Conservation (phyloP, 2,797 vertebrate genomes). For the Cyprinodon diabolis region DNA sequence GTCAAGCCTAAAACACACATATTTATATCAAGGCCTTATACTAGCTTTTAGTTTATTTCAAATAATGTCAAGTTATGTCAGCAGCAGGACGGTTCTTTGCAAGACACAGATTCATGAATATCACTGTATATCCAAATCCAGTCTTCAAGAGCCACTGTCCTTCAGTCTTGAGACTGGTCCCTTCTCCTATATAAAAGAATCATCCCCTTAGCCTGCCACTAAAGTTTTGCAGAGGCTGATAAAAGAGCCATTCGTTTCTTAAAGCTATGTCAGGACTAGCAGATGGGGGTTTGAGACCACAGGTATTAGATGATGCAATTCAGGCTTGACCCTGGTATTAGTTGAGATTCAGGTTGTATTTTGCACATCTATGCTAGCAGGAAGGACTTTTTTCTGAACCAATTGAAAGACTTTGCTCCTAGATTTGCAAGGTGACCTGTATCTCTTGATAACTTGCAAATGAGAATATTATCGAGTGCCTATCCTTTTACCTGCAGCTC, state of each 20-base stretch:
- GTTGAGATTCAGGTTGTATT: background rate
- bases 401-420: background rate
- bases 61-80: background rate
- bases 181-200: background rate
- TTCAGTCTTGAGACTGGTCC: no score
- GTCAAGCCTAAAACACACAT: background rate
- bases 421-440: background rate
- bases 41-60: background rate
- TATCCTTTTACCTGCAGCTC: background rate
- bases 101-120: background rate
- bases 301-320: no score
- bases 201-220: no score
- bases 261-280: background rate
- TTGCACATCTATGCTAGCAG: background rate
- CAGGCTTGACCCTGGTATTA: background rate
- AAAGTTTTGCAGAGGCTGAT: no score
- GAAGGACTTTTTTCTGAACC: background rate
- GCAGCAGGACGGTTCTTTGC: background rate
- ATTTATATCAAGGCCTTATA: background rate
- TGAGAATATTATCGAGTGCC: background rate
- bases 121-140: no score
- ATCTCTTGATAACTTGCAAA: background rate
- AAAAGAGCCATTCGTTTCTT: no score
- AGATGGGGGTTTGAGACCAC: background rate
- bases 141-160: no score